A percentile compares a stretch with the other conserved stretches of the same genome.
Conservation (phyloP, 2,113 vertebrate species). For the Clupea harengus region DNA sequence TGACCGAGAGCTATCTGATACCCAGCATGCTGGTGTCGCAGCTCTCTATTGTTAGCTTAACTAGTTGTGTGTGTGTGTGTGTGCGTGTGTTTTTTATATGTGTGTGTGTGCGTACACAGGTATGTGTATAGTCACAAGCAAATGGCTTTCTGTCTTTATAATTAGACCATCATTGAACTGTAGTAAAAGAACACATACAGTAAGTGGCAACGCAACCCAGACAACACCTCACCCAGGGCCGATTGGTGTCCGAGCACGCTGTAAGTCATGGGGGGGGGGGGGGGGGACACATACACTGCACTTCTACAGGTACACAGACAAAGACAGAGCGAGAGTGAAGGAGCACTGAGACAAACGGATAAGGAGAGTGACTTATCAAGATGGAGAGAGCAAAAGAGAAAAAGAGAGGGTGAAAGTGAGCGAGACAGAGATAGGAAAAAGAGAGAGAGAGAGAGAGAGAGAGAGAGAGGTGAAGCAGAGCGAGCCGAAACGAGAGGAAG, state of each 20-base stretch:
- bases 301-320: not conserved
- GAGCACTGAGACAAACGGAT: not conserved
- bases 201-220: not conserved
- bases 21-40: not conserved
- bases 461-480: not conserved
- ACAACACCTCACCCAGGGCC: too few species aligned
- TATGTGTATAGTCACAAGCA: not conserved
- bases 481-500: not conserved
- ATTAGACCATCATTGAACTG: not conserved
- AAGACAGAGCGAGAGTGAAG: not conserved
- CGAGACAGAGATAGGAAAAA: not conserved
- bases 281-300: not conserved
- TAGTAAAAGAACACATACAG: too few species aligned
- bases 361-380: not conserved
- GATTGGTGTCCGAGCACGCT: not conserved
- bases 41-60: conserved; percentile 16
- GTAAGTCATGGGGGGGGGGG: too few species aligned
- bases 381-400: not conserved
- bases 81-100: too few species aligned
- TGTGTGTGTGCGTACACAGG: not conserved
- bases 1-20: conserved; percentile 14
- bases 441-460: not conserved
- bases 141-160: not conserved
- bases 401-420: not conserved
- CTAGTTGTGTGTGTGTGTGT: not conserved